Evolutionary conservation across 1,140 invertebrate species (phyloP), one percentile per base, ranked within the genome.

Genomic region (Aphelenchoides avenae): DNA sequence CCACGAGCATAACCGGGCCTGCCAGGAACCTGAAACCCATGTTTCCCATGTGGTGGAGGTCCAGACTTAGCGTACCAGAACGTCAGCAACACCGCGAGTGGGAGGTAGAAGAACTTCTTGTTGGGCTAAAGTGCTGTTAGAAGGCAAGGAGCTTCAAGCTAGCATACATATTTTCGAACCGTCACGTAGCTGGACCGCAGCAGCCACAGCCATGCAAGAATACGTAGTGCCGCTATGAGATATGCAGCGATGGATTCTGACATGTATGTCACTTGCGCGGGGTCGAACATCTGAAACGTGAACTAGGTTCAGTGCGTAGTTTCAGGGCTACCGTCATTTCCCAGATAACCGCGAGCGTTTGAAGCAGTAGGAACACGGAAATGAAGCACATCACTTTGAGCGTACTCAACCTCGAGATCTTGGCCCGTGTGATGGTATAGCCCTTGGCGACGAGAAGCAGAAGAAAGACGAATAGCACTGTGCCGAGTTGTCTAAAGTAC

Each of bases 241-340:
- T 91, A 91, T 0, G 89, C 90, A 2, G 88, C 86, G 1, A 87
- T 85, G 61, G 87, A 89, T 79, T 93, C 89, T 66, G 89, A 93
- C 27, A 89, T 78, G 72, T 93, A 92, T 1, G 91, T 77, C 0
- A 93, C 89, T 76, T 87, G 80, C 29, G 88, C 89, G 1, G 89
- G 87, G 78, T 92, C 89, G 77, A 91, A 91, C 22, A 84, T 83
- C 87, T 88, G 70, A 57, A 67, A 60, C 30, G 5, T 11, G n/a
- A 40, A 24, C n/a, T n/a, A n/a, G n/a, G n/a, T 11, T 20, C 13
- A 30, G 30, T 53, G 5, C 9, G 15, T 24, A 42, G 7, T 30
- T 44, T 49, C 2, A 34, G 36, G 33, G 31, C 42, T 30, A 68
- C 37, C 26, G 54, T 39, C 7, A 65, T 54, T n/a, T 31, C 49